A percentile compares a stretch with the other conserved stretches of the same genome.
These are phyloP conservation scores for Sturnira hondurensis DNA, from an alignment of 2,113 vertebrate species.

Conservation along the genomic window DNA sequence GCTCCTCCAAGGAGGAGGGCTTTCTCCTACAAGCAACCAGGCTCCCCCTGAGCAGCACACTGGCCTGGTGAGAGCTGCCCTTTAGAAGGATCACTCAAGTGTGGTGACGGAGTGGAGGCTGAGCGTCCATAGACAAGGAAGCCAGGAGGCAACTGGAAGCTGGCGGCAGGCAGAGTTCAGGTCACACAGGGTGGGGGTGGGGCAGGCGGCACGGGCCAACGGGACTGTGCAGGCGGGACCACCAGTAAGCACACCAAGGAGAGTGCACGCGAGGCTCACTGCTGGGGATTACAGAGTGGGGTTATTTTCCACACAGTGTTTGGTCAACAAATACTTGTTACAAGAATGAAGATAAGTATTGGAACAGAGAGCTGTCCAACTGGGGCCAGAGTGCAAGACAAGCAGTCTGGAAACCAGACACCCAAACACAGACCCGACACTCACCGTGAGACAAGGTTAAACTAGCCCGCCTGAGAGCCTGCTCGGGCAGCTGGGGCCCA, in stretches of 20 bases:
- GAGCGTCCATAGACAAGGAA: neutral
- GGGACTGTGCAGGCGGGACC: accelerated
- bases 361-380: neutral
- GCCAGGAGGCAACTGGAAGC: neutral
- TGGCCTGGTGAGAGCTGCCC: neutral
- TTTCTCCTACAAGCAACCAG: neutral
- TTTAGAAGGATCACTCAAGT: too few relatives aligned
- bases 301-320: neutral
- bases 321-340: neutral
- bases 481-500: accelerated
- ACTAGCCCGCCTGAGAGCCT: accelerated
- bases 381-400: neutral
- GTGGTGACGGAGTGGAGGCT: neutral
- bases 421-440: neutral
- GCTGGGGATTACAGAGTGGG: accelerated
- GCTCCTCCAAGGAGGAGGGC: neutral
- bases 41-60: neutral
- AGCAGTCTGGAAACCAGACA: neutral
- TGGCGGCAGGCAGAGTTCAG: neutral
- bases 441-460: neutral
- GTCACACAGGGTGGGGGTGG: neutral
- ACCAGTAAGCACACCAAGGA: neutral
- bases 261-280: accelerated
- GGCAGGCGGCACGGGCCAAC: accelerated
- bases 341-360: neutral